Evolutionary conservation across 2,113 vertebrate species (phyloP).

Genomic region (Laterallus jamaicensis): DNA sequence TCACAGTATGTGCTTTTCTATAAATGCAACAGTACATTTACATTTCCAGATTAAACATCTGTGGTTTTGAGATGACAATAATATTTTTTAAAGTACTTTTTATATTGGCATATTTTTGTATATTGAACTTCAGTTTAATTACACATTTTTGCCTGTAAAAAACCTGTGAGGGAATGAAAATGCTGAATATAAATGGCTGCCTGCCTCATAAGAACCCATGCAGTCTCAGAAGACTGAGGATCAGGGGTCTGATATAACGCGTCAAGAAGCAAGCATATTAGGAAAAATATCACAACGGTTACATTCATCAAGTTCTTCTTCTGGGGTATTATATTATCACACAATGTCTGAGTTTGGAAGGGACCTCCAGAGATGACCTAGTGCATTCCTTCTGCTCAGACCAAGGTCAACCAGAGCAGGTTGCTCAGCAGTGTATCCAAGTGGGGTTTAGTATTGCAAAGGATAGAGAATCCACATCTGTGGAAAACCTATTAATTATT

Average conservation of each 20-base stretch:
- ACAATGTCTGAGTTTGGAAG: not conserved
- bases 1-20: not conserved
- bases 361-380: not conserved
- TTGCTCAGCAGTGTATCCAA: not conserved
- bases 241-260: rapidly evolving
- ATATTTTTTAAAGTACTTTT: not conserved
- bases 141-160: not conserved
- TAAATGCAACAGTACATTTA: not conserved
- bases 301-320: not conserved
- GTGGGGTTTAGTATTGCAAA: not conserved
- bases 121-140: not conserved
- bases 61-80: not conserved
- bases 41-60: not conserved
- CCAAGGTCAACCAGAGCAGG: not conserved
- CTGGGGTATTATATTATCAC: not conserved
- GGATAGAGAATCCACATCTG: not conserved
- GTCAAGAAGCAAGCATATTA: not conserved
- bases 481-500: not conserved
- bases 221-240: not conserved
- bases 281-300: not conserved
- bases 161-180: not conserved
- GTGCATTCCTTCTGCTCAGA: not conserved
- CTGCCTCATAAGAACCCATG: not conserved
- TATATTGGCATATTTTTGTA: not conserved
- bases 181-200: not conserved